These are phyloP conservation scores for Panurus biarmicus DNA, from an alignment of 2,113 vertebrate species.

Conservation along the genomic window DNA sequence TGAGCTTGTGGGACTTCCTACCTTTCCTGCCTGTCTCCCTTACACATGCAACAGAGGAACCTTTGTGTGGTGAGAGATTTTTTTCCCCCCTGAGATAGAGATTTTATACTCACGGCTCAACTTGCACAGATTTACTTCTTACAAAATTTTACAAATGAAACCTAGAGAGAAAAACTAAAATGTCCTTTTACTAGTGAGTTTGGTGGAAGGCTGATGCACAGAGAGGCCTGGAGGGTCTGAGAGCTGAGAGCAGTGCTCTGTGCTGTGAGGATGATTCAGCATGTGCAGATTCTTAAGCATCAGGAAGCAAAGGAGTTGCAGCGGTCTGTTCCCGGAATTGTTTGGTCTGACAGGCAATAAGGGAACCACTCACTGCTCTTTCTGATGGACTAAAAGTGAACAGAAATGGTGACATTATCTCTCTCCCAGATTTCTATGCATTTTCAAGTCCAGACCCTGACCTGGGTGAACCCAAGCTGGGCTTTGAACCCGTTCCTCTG, in stretches of 20 bases:
- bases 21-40: not conserved
- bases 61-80: not conserved
- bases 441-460: not conserved
- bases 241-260: not conserved
- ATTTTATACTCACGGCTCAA: not conserved
- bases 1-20: not conserved
- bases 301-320: not conserved
- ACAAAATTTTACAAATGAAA: not conserved
- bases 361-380: not conserved
- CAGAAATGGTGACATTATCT: not conserved
- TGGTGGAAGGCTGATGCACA: not conserved
- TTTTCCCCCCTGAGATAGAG: not conserved
- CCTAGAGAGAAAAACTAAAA: not conserved
- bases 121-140: not conserved
- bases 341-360: not conserved
- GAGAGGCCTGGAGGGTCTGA: not conserved
- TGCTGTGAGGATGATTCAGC: not conserved
- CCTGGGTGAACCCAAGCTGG: not conserved
- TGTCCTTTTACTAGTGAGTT: not conserved
- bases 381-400: not conserved
- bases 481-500: not conserved
- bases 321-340: not conserved
- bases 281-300: not conserved
- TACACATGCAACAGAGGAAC: not conserved
- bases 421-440: not conserved